phyloP scores from a whole-genome alignment of 2,888 invertebrate genomes.

The Seira musarum region DNA sequence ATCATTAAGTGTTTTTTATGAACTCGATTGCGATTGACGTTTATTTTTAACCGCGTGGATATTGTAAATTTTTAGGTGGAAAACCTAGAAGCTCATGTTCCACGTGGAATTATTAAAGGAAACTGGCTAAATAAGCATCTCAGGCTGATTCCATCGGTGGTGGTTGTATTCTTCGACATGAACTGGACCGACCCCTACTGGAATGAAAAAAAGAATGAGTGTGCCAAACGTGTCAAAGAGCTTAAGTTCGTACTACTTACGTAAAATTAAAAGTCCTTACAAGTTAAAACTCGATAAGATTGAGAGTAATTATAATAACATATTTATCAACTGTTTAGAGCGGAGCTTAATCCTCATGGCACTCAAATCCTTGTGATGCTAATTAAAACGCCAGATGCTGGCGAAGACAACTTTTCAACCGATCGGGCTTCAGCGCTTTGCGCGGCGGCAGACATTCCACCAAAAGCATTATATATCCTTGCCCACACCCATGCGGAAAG shows the following conservation, averaged over 20 bases:
- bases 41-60: constrained; percentile 17
- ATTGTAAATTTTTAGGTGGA: constrained; percentile 47
- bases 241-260: constrained; percentile 73
- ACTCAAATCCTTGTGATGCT: constrained; percentile 85
- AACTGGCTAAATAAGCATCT: constrained; percentile 97
- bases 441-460: constrained; percentile 90
- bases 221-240: constrained; percentile 88
- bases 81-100: constrained; percentile 88
- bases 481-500: constrained; percentile 87
- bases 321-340: constrained; percentile 27
- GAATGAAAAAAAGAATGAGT: constrained; percentile 96
- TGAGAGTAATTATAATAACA: neutral
- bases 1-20: neutral
- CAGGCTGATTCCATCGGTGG: constrained; percentile 90
- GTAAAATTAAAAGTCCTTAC: too few species aligned
- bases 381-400: constrained; percentile 82
- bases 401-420: constrained; percentile 88
- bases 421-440: constrained; percentile 94
- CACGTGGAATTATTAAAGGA: constrained; percentile 93
- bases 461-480: constrained; percentile 93
- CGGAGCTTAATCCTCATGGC: constrained; percentile 62
- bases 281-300: neutral
- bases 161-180: constrained; percentile 95
- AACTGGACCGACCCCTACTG: constrained; percentile 97
- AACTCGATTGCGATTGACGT: neutral